These are phyloP conservation scores for Lycocorax pyrrhopterus DNA, from an alignment of 2,113 vertebrate genomes.

Conservation along the genomic window DNA sequence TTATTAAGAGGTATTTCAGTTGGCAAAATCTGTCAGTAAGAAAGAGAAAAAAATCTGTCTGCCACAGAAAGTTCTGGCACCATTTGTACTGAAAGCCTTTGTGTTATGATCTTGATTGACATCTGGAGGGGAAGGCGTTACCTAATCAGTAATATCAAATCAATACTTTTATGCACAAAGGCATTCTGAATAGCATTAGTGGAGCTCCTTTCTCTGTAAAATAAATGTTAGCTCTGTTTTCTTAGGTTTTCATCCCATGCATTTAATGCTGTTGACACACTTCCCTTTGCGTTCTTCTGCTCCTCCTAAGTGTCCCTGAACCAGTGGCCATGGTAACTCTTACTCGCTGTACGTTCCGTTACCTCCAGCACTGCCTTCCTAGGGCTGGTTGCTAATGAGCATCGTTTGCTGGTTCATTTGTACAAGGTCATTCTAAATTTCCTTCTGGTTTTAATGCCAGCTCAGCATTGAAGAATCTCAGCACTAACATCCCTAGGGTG, in stretches of 20 bases:
- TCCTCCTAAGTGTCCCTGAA: constrained; percentile 1
- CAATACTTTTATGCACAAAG: neutral
- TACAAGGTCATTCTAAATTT: constrained; percentile 6
- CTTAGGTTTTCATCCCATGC: neutral
- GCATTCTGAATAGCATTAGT: neutral
- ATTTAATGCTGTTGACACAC: neutral
- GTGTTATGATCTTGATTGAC: neutral
- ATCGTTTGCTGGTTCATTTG: constrained; percentile 7
- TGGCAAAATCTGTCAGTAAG: neutral
- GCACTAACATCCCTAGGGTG: neutral
- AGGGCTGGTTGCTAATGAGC: constrained; percentile 19
- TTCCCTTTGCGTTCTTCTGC: neutral
- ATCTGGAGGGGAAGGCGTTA: neutral
- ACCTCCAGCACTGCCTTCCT: neutral
- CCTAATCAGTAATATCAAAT: neutral
- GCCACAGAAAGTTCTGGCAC: neutral
- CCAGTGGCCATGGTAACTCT: constrained; percentile 34
- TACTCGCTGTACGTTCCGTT: accelerated
- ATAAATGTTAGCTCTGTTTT: neutral
- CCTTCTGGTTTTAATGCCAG: neutral
- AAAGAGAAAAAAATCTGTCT: neutral
- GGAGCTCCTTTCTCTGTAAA: neutral
- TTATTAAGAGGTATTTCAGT: constrained; percentile 12
- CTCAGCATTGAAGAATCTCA: neutral
- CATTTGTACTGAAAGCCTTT: neutral